Evolutionary conservation across 2,797 vertebrate species (phyloP).

Genomic region (Thaleichthys pacificus): DNA sequence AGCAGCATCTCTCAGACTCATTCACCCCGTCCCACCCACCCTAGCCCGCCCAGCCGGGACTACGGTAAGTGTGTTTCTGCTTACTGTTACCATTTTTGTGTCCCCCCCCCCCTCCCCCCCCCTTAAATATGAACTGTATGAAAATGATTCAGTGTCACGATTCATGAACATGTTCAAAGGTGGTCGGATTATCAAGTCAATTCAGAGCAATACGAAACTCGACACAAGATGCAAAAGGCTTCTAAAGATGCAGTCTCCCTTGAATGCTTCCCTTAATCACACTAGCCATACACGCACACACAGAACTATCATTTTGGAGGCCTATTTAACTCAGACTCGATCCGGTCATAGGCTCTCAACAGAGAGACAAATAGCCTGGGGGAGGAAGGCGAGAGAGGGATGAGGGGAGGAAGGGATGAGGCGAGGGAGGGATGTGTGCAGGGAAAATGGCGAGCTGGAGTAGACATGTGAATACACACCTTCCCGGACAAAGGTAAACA

Average conservation of each 20-base stretch:
- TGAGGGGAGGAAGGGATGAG: too few relatives aligned
- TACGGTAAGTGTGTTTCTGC: constrained; percentile 54
- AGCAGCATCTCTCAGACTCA: constrained; percentile 53
- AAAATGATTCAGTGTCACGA: constrained; percentile 37
- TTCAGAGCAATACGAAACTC: neutral
- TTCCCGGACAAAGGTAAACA: constrained; percentile 37
- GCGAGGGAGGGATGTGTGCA: constrained; percentile 16
- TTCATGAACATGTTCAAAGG: constrained; percentile 25
- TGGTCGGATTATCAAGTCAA: constrained; percentile 49
- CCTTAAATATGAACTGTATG: constrained; percentile 25
- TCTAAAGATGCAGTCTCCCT: constrained; percentile 66
- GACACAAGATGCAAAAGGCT: constrained; percentile 39
- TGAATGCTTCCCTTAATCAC: constrained; percentile 26
- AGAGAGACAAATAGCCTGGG: too few relatives aligned
- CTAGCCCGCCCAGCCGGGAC: constrained; percentile 52
- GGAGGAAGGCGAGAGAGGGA: too few relatives aligned
- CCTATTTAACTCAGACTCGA: neutral
- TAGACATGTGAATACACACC: constrained; percentile 19
- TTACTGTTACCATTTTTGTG: constrained; percentile 38
- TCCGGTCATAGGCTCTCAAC: too few relatives aligned
- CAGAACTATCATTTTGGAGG: neutral
- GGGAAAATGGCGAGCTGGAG: constrained; percentile 10
- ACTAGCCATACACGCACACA: neutral
- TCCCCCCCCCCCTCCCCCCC: constrained; percentile 11
- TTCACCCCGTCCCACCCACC: constrained; percentile 44